Percentiles rank a stretch among this genome's conserved stretches.
These are phyloP conservation scores for Phymastichus coffea DNA, from an alignment of 1,140 invertebrate species.

Conservation along the genomic window DNA sequence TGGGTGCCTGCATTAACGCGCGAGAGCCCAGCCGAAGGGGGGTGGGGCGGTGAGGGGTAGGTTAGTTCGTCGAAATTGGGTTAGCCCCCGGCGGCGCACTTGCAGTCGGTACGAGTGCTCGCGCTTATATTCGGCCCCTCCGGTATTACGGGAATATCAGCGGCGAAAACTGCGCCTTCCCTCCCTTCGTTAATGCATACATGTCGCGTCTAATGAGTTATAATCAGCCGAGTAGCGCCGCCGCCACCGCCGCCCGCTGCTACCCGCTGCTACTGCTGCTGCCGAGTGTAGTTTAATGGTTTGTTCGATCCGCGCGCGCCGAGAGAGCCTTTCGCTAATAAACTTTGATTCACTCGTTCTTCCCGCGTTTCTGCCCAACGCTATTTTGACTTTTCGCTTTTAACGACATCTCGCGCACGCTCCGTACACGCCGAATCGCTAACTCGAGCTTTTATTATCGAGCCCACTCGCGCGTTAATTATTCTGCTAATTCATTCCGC, in stretches of 20 bases:
- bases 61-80: slow-evolving; percentile 2
- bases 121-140: neutral
- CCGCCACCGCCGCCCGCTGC: too few relatives aligned
- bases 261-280: too few relatives aligned
- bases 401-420: neutral
- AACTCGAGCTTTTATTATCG: neutral
- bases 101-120: too few relatives aligned
- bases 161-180: neutral
- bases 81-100: neutral
- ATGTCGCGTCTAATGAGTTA: slow-evolving; percentile 47
- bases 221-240: slow-evolving; percentile 42
- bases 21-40: too few relatives aligned
- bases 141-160: neutral
- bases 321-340: slow-evolving; percentile 10
- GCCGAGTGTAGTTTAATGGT: slow-evolving; percentile 45
- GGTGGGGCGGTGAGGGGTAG: too few relatives aligned
- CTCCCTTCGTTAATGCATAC: slow-evolving; percentile 40
- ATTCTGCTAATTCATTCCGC: too few relatives aligned
- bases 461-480: neutral
- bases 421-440: neutral
- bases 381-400: too few relatives aligned
- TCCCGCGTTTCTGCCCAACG: neutral
- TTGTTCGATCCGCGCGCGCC: slow-evolving; percentile 36
- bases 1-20: too few relatives aligned
- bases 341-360: slow-evolving; percentile 17